Conservation (phyloP, 2,113 vertebrate genomes). For the Leiothrix lutea region DNA sequence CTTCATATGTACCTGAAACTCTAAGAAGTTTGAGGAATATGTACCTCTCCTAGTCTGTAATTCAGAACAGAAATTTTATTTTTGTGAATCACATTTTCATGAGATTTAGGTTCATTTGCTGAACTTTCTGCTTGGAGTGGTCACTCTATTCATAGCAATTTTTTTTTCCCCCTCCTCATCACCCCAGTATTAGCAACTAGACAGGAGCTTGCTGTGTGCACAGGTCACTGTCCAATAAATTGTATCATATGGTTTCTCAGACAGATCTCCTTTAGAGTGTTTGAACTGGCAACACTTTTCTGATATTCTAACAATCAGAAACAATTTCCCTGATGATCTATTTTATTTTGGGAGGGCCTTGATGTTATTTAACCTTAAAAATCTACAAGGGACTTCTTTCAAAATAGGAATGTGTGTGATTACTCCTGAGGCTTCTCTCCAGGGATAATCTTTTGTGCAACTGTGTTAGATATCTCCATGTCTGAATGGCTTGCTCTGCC, state of each 20-base stretch:
- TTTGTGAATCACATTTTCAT: not conserved
- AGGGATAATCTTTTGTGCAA: not conserved
- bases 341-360: not conserved
- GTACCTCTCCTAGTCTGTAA: not conserved
- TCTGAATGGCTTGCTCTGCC: not conserved
- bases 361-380: not conserved
- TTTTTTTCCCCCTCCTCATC: not conserved
- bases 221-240: not conserved
- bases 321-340: not conserved
- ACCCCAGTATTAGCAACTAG: not conserved
- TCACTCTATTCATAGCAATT: not conserved
- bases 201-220: not conserved
- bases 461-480: not conserved
- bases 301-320: not conserved
- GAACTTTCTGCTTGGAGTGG: not conserved
- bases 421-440: not conserved
- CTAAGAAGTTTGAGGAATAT: not conserved
- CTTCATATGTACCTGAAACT: not conserved
- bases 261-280: not conserved
- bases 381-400: not conserved
- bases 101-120: not conserved
- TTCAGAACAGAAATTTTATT: not conserved
- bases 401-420: not conserved
- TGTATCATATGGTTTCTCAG: not conserved
- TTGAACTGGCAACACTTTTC: not conserved